These are phyloP conservation scores for Steinernema carpocapsae DNA, from an alignment of 2,888 invertebrate species.

Conservation along the genomic window DNA sequence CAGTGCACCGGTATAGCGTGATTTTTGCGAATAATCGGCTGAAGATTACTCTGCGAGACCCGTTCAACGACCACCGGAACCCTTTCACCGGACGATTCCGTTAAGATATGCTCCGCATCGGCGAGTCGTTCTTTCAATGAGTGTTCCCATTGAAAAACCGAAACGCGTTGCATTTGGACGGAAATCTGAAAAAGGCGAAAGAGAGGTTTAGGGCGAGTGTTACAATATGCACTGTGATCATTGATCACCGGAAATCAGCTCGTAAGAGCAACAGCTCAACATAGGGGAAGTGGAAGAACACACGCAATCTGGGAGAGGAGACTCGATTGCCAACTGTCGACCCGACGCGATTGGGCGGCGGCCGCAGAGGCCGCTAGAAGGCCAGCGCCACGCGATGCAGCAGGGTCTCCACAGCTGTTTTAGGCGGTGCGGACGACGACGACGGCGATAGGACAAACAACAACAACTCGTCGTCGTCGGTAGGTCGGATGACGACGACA, in stretches of 20 bases:
- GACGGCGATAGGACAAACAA: slow-evolving; percentile 17
- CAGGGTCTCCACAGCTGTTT: slow-evolving; percentile 27
- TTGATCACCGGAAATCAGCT: not conserved
- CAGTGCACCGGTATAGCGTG: slow-evolving; percentile 10
- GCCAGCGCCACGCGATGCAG: not conserved
- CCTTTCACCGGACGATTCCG: not conserved
- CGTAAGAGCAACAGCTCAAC: too few relatives aligned
- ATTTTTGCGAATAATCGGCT: not conserved
- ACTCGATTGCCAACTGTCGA: not conserved
- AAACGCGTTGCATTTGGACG: slow-evolving; percentile 3
- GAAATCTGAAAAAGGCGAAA: too few relatives aligned
- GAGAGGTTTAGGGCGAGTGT: not conserved
- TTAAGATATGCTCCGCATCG: not conserved
- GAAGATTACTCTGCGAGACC: slow-evolving; percentile 16
- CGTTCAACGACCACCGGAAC: slow-evolving; percentile 24
- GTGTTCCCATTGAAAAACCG: slow-evolving; percentile 27
- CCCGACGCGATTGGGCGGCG: not conserved
- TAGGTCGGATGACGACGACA: not conserved
- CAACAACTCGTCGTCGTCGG: slow-evolving; percentile 5
- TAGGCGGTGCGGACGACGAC: slow-evolving; percentile 18
- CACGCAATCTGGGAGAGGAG: not conserved
- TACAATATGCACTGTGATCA: not conserved
- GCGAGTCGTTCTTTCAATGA: slow-evolving; percentile 22
- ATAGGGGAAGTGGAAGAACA: too few relatives aligned
- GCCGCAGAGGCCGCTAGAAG: not conserved